Conservation (phyloP, 1,140 invertebrate species). For the fruit fly (Drosophila melanogaster) region DNA sequence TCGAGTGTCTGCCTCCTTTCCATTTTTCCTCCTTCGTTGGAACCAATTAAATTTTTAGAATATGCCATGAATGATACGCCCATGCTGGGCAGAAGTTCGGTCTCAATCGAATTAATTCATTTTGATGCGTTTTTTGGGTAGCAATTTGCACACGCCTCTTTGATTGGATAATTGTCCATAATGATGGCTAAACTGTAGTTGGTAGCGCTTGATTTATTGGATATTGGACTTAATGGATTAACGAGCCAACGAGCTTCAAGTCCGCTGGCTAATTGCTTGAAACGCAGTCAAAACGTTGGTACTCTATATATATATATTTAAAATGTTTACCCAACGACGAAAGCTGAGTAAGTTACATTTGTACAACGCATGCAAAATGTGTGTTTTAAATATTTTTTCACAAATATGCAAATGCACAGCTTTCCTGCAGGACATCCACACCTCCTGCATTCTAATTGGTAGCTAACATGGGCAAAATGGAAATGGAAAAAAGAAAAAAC, state of each 20-base stretch:
- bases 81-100: neutral
- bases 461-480: neutral
- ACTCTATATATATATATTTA: too few species aligned
- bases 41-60: constrained; percentile 56
- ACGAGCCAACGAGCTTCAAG: neutral
- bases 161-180: constrained; percentile 57
- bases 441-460: constrained; percentile 11
- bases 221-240: constrained; percentile 7
- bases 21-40: constrained; percentile 22
- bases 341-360: too few species aligned
- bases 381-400: too few species aligned
- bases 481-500: neutral
- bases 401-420: too few species aligned
- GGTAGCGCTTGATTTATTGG: neutral
- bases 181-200: constrained; percentile 35
- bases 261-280: constrained; percentile 10
- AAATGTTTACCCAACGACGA: too few species aligned
- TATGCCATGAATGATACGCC: constrained; percentile 22
- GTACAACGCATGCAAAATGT: too few species aligned
- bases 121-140: constrained; percentile 19
- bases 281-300: neutral
- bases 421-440: neutral
- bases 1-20: constrained; percentile 14
- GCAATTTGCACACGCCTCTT: constrained; percentile 48
- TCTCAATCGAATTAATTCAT: constrained; percentile 46